Evolutionary conservation across 1,140 invertebrate species (phyloP).

Genomic region (Cotesia chilonis): DNA sequence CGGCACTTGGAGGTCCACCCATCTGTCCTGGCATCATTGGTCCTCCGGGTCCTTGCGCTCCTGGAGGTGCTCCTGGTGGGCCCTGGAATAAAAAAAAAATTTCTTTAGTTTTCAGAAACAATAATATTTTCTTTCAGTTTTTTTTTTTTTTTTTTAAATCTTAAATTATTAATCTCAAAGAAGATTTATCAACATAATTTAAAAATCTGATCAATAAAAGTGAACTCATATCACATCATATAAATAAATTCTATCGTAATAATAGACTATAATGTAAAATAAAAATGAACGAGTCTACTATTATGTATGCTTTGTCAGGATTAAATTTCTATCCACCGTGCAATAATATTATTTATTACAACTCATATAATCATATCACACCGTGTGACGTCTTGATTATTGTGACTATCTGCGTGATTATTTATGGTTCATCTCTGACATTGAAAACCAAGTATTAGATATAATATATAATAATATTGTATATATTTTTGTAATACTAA

Average conservation of each 20-base stretch:
- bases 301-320: not conserved
- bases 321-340: not conserved
- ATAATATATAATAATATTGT: not conserved
- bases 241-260: too few species aligned
- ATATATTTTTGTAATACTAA: not conserved
- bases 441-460: not conserved
- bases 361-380: not conserved
- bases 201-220: too few species aligned
- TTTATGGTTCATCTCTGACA: not conserved
- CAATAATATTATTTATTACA: constrained; percentile 4
- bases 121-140: too few species aligned
- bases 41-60: constrained; percentile 45
- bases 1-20: constrained; percentile 33
- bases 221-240: too few species aligned
- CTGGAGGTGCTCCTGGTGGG: constrained; percentile 48
- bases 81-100: constrained; percentile 42
- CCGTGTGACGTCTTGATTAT: not conserved
- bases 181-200: too few species aligned
- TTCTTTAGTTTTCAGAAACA: not conserved
- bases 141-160: too few species aligned
- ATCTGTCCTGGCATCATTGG: constrained; percentile 35
- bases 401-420: not conserved
- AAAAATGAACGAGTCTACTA: too few species aligned
- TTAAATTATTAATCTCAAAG: too few species aligned
- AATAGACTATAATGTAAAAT: too few species aligned